Percentiles rank a stretch among this genome's conserved stretches.
Conservation (phyloP, 2,797 vertebrate species). For the Gymnoscopelus microlampas region DNA sequence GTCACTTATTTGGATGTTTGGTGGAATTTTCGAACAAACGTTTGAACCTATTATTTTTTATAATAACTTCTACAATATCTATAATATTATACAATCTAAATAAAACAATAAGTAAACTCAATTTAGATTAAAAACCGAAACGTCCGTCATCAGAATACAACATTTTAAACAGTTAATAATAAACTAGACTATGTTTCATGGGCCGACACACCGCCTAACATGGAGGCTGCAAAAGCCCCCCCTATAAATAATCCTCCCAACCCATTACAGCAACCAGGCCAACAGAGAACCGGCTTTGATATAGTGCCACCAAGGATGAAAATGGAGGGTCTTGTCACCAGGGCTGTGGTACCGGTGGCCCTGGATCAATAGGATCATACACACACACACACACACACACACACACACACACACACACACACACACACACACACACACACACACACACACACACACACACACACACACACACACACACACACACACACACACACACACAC, state of each 20-base stretch:
- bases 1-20: too few relatives aligned
- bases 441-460: not conserved
- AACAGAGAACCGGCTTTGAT: slow-evolving; percentile 32
- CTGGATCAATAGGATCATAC: slow-evolving; percentile 48
- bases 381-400: not conserved
- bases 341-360: slow-evolving; percentile 22
- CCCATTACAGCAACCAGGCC: slow-evolving; percentile 8
- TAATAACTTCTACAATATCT: too few relatives aligned
- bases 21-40: too few relatives aligned
- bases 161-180: not conserved
- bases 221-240: slow-evolving; percentile 17
- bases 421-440: not conserved
- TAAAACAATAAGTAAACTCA: too few relatives aligned
- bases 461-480: slow-evolving; percentile 4
- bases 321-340: slow-evolving; percentile 10
- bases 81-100: too few relatives aligned
- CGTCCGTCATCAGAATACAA: too few relatives aligned
- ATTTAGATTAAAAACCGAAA: too few relatives aligned
- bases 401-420: too few relatives aligned
- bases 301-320: not conserved
- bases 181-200: not conserved
- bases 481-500: not conserved
- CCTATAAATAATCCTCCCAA: not conserved
- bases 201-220: slow-evolving; percentile 4
- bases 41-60: too few relatives aligned